Evolutionary conservation across 1,140 invertebrate species (phyloP).

Genomic region (Nasonia giraulti): DNA sequence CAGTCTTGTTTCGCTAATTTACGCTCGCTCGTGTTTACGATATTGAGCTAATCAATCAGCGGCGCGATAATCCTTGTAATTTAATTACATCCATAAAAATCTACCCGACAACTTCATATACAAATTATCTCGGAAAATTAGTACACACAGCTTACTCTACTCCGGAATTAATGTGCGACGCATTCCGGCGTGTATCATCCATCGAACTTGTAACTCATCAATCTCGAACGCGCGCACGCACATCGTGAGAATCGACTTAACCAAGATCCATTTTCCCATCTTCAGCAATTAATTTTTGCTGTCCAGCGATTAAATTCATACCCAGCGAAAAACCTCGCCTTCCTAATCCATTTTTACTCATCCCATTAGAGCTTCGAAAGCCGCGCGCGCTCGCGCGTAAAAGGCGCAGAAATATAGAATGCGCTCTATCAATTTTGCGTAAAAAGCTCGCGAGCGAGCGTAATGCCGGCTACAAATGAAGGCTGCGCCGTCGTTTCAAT

Average conservation of each 20-base stretch:
- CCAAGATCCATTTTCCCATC: background rate
- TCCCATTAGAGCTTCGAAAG: background rate
- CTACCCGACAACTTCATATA: background rate
- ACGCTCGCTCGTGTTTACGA: background rate
- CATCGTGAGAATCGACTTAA: background rate
- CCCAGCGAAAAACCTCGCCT: background rate
- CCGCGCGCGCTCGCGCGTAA: too few relatives aligned
- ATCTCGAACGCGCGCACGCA: background rate
- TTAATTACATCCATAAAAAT: background rate
- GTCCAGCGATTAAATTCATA: too few relatives aligned
- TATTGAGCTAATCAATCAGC: conserved; percentile 27
- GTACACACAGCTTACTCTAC: background rate
- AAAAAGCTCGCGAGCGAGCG: background rate
- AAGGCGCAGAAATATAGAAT: too few relatives aligned
- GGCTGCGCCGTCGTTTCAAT: background rate
- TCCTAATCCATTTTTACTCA: background rate
- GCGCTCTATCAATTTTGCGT: background rate
- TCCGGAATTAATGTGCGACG: background rate
- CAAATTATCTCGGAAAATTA: background rate
- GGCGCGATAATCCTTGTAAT: background rate
- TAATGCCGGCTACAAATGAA: background rate
- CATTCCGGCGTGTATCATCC: background rate
- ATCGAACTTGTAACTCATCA: background rate
- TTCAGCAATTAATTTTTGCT: background rate
- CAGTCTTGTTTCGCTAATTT: background rate